A percentile compares a stretch with the other conserved stretches of the same genome.
phyloP scores from a whole-genome alignment of 2,888 invertebrate genomes.

The Rhingia campestris region DNA sequence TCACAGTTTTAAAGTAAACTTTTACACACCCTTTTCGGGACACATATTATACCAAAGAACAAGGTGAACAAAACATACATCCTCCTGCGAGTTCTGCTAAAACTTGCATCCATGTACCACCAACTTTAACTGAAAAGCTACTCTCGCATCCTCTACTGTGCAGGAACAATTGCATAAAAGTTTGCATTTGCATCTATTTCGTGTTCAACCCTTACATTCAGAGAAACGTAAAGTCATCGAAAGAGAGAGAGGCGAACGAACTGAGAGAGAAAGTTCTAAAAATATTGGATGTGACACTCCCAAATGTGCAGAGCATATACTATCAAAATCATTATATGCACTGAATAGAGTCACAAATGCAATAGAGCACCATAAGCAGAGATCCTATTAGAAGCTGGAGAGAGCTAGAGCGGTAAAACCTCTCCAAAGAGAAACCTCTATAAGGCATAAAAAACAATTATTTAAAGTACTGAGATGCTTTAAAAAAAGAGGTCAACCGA shows the following conservation, averaged over 20 bases:
- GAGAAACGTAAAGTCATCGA: not conserved
- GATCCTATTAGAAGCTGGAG: slow-evolving; percentile 1
- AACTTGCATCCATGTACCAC: slow-evolving; percentile 52
- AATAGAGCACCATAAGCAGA: slow-evolving; percentile 34
- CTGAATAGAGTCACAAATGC: slow-evolving; percentile 22
- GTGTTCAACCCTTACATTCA: slow-evolving; percentile 10
- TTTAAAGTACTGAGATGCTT: slow-evolving; percentile 56
- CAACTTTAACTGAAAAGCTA: slow-evolving; percentile 55
- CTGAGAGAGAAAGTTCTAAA: slow-evolving; percentile 45
- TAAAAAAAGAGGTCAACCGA: slow-evolving; percentile 77
- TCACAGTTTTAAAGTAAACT: slow-evolving; percentile 60
- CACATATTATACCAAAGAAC: slow-evolving; percentile 59
- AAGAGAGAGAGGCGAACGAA: not conserved
- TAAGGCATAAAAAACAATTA: slow-evolving; percentile 40
- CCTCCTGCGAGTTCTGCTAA: slow-evolving; percentile 42
- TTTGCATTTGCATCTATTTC: slow-evolving; percentile 4
- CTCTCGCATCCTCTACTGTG: slow-evolving; percentile 42
- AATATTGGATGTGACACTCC: slow-evolving; percentile 61
- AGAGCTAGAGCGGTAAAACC: not conserved
- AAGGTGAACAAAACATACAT: slow-evolving; percentile 17
- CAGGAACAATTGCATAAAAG: slow-evolving; percentile 53
- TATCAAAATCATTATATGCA: slow-evolving; percentile 49
- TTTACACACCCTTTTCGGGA: slow-evolving; percentile 73
- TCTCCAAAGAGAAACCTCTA: slow-evolving; percentile 32
- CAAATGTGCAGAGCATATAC: slow-evolving; percentile 51